Base-by-base conservation (phyloP, 2,113 vertebrate genomes). In the Carettochelys insculpta region DNA sequence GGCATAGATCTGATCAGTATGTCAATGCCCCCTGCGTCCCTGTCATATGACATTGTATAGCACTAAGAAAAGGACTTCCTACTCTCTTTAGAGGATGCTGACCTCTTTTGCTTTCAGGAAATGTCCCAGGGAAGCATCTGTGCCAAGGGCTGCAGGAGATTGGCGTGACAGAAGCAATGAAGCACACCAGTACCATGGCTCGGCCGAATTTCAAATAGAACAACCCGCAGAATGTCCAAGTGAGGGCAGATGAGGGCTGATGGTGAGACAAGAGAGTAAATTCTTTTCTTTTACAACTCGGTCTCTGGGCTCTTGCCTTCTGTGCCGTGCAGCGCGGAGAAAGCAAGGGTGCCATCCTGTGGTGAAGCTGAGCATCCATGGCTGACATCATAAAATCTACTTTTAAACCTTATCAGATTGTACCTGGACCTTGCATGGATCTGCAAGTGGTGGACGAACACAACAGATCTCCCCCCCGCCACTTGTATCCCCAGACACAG, bases 291-390 rank as follows among this genome's bases (percentile, higher is more conserved):
- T 1, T 24, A 45, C 82, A 77, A 10, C n/a, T 5, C 77, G 27
- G 54, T 58, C 41, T 4, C 2, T 1, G 8, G 11, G 76, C 12
- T 41, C 0, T 48, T 31, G 43, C 5, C 51, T 7, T 3, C 3
- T 1, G 80, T 34, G 20, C 4, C 1, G 3, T 8, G 61, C 2
- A 53, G 11, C 81, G 41, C 45, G 2, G 6, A 27, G 93, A 65
- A 17, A 71, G 3, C 95, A 79, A 89, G 25, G 87, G 27, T 87
- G 96, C 87, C 96, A 93, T 91, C 95, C 51, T 3, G 94, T 45
- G 94, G 95, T 45, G 87, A 43, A 92, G 38, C 8, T 1, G 80
- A 80, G 93, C 68, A 47, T 48, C 79, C 1, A 45, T 45, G 71
- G 27, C 41, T 20, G 11, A 19, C 45, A 12, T 43, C 24, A 25